phyloP scores from a whole-genome alignment of 1,140 invertebrate species.

The Polypedilum vanderplanki region DNA sequence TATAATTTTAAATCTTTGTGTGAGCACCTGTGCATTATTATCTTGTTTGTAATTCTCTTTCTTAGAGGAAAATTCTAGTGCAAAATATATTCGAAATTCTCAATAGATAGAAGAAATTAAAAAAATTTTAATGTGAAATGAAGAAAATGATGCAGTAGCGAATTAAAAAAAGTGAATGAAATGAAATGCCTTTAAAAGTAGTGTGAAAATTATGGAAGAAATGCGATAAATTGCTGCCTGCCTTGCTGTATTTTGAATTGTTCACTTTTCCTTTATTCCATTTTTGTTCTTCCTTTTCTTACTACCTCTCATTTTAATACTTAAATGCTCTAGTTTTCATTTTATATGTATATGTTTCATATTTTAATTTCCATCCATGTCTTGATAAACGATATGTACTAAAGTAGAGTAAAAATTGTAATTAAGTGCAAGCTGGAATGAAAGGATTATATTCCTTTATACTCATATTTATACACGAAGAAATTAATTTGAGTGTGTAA shows the following conservation, averaged over 20 bases:
- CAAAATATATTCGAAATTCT: no score
- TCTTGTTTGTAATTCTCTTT: neutral
- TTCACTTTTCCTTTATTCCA: neutral
- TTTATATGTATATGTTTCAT: neutral
- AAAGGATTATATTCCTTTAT: no score
- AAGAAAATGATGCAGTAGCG: no score
- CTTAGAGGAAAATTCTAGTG: neutral
- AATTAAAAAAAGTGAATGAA: neutral
- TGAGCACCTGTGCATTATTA: no score
- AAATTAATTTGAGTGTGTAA: no score
- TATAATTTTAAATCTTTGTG: neutral
- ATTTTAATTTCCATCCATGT: constrained; percentile 6
- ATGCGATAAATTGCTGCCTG: neutral
- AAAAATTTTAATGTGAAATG: neutral
- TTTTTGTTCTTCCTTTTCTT: neutral
- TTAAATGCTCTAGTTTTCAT: neutral
- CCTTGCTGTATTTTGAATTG: no score
- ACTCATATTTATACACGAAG: no score
- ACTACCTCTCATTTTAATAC: no score
- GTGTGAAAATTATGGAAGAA: neutral
- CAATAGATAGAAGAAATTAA: neutral
- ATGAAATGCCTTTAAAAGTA: neutral
- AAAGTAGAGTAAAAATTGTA: no score
- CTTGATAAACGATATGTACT: no score
- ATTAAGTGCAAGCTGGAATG: no score